Evolutionary conservation across 2,113 vertebrate genomes (phyloP).

Genomic region (Lontra canadensis): DNA sequence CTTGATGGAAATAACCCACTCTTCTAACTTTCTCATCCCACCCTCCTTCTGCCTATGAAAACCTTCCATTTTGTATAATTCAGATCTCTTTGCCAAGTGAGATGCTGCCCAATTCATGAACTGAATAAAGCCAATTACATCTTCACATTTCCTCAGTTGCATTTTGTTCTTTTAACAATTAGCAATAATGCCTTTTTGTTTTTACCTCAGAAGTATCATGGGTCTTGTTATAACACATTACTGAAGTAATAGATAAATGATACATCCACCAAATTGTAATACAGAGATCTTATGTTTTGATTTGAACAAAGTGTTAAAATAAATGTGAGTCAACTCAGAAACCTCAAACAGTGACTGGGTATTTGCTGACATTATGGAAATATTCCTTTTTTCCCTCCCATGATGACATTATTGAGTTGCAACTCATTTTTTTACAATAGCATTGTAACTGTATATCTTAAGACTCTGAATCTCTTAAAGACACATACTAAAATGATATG

Average conservation of each 20-base stretch:
- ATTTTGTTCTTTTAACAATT: not conserved
- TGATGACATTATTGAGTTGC: not conserved
- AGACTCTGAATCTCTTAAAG: not conserved
- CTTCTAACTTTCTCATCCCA: not conserved
- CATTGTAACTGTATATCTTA: not conserved
- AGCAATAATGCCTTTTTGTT: not conserved
- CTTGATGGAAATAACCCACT: not conserved
- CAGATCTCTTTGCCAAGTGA: not conserved
- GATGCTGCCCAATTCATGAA: not conserved
- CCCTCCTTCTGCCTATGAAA: not conserved
- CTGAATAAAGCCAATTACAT: not conserved
- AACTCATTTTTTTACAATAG: not conserved
- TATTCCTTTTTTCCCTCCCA: not conserved
- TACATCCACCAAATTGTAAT: not conserved
- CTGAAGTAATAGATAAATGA: not conserved
- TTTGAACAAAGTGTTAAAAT: not conserved
- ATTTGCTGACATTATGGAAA: not conserved
- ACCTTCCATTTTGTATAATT: not conserved
- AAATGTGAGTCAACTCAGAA: not conserved
- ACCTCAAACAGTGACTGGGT: not conserved
- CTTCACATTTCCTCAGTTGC: not conserved
- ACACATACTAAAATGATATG: not conserved
- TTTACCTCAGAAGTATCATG: not conserved
- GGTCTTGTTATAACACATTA: not conserved
- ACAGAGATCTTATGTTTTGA: not conserved